Evolutionary conservation across 2,888 invertebrate species (phyloP).

Genomic region (Altica lythri): DNA sequence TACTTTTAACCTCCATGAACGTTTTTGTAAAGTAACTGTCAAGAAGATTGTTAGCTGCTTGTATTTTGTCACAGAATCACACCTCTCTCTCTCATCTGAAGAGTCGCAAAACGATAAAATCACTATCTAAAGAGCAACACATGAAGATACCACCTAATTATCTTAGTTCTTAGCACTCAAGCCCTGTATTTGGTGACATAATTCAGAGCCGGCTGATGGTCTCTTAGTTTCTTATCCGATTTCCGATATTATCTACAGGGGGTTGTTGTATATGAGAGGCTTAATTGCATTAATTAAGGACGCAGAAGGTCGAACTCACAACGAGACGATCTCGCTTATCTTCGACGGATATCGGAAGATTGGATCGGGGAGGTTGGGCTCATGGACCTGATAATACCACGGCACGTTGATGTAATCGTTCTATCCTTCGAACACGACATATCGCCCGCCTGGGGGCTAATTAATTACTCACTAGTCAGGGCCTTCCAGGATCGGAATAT

Average conservation of each 20-base stretch:
- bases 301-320: slow-evolving; percentile 55
- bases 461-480: slow-evolving; percentile 13
- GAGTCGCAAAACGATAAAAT: slow-evolving; percentile 39
- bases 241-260: slow-evolving; percentile 52
- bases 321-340: slow-evolving; percentile 54
- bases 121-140: slow-evolving; percentile 40
- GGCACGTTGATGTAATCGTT: slow-evolving; percentile 45
- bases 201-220: slow-evolving; percentile 43
- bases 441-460: slow-evolving; percentile 12
- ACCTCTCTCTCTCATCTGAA: too few relatives aligned
- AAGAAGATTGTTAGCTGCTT: too few relatives aligned
- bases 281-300: slow-evolving; percentile 58
- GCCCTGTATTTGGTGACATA: slow-evolving; percentile 50
- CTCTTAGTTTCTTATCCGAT: slow-evolving; percentile 47
- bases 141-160: slow-evolving; percentile 51
- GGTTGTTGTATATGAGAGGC: slow-evolving; percentile 56
- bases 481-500: slow-evolving; percentile 3
- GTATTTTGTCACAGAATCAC: too few relatives aligned
- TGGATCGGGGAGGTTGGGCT: slow-evolving; percentile 47
- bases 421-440: slow-evolving; percentile 41
- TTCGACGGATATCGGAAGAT: slow-evolving; percentile 51
- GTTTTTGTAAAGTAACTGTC: too few relatives aligned
- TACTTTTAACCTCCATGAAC: too few relatives aligned
- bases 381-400: slow-evolving; percentile 19
- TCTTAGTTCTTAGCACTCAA: slow-evolving; percentile 39